Evolutionary conservation across 1,140 invertebrate species (phyloP).

Genomic region (Mylabris phalerata): DNA sequence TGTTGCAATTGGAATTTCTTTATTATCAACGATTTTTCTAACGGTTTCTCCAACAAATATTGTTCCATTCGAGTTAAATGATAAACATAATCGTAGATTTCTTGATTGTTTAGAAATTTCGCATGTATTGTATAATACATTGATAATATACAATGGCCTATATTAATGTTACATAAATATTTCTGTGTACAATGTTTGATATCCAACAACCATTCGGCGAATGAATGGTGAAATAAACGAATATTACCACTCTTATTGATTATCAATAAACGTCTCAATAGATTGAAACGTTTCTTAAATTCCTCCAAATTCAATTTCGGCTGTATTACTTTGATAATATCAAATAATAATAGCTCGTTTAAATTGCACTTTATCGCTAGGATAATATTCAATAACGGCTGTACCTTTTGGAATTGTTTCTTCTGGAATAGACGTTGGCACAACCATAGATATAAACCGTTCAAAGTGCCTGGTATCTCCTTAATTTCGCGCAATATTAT

Average conservation of each 20-base stretch:
- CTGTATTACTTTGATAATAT: constrained; percentile 76
- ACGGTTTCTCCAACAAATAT: constrained; percentile 40
- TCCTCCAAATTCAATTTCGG: constrained; percentile 74
- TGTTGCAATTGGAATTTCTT: constrained; percentile 28
- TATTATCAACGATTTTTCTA: constrained; percentile 20
- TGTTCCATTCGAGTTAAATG: constrained; percentile 51
- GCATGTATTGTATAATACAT: constrained; percentile 60
- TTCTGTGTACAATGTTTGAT: constrained; percentile 95
- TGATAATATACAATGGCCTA: constrained; percentile 84
- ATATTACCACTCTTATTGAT: constrained; percentile 58
- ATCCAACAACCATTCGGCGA: constrained; percentile 89
- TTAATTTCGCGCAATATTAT: constrained; percentile 78
- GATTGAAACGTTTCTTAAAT: constrained; percentile 72
- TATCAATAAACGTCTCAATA: constrained; percentile 66
- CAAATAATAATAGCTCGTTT: constrained; percentile 70
- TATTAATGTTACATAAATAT: constrained; percentile 78
- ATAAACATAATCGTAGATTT: constrained; percentile 52
- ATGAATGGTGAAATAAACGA: constrained; percentile 83
- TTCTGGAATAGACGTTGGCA: constrained; percentile 87
- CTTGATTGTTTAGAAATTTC: constrained; percentile 41
- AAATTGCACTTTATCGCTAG: constrained; percentile 80
- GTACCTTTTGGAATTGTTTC: constrained; percentile 80
- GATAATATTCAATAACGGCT: constrained; percentile 78
- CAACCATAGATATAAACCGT: constrained; percentile 91
- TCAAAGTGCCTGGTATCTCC: constrained; percentile 90